These are phyloP conservation scores for Idris sp. DNA, from an alignment of 1,140 invertebrate genomes.

Conservation along the genomic window DNA sequence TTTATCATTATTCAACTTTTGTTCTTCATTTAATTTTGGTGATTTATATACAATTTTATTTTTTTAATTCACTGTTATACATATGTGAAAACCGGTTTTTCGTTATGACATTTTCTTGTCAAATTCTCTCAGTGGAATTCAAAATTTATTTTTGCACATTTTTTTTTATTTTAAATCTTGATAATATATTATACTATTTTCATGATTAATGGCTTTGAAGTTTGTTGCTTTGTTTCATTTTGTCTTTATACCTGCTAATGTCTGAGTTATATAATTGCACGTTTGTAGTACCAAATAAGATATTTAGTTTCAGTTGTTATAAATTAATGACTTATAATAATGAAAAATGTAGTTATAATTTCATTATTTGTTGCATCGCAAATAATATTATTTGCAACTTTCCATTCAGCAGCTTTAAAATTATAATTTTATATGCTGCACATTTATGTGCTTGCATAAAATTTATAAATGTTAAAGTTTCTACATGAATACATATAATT, in stretches of 20 bases:
- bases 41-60: too few species aligned
- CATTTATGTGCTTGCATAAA: too few species aligned
- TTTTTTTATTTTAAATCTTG: conserved; percentile 25
- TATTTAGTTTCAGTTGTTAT: conserved; percentile 15
- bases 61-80: too few species aligned
- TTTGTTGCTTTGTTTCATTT: conserved; percentile 18
- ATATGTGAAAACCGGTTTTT: conserved; percentile 13
- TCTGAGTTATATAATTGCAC: conserved; percentile 18
- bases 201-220: conserved; percentile 19
- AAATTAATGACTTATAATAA: conserved; percentile 5
- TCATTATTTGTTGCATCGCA: too few species aligned
- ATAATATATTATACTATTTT: conserved; percentile 23
- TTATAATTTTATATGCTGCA: too few species aligned
- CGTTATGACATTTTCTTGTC: conserved; percentile 4
- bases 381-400: too few species aligned
- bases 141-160: conserved; percentile 25
- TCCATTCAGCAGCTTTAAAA: too few species aligned
- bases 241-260: conserved; percentile 10
- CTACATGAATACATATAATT: too few species aligned
- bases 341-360: too few species aligned
- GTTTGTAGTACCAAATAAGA: conserved; percentile 2
- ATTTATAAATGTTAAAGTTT: too few species aligned
- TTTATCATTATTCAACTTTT: conserved; percentile 38
- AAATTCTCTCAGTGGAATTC: conserved; percentile 13
- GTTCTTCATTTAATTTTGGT: too few species aligned